Percentiles rank a stretch among this genome's conserved stretches.
Conservation (phyloP, 1,140 invertebrate genomes). For the Orius insidiosus region DNA sequence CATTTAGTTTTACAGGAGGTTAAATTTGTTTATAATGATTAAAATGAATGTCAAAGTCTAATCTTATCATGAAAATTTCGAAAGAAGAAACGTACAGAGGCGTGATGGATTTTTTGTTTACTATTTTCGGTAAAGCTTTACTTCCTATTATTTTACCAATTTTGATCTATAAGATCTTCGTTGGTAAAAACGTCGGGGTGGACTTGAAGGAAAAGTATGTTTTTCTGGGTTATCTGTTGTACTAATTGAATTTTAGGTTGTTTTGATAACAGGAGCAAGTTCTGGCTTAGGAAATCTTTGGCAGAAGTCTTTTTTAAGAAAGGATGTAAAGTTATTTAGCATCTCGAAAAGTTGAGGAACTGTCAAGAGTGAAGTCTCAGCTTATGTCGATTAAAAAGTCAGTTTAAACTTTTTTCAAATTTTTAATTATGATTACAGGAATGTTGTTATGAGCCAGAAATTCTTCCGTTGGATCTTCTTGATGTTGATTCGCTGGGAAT, state of each 20-base stretch:
- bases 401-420: neutral
- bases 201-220: no score
- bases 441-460: constrained; percentile 18
- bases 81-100: no score
- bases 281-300: constrained; percentile 80
- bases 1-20: no score
- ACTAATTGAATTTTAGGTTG: constrained; percentile 48
- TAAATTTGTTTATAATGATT: no score
- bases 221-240: constrained; percentile 10
- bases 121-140: no score
- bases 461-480: constrained; percentile 56
- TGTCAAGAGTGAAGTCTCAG: constrained; percentile 58
- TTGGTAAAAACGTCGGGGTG: no score
- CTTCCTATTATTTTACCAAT: no score
- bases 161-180: no score
- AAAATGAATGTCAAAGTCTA: no score
- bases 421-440: constrained; percentile 1
- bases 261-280: constrained; percentile 89
- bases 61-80: no score
- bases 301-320: constrained; percentile 63
- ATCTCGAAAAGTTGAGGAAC: constrained; percentile 53
- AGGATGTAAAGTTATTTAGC: constrained; percentile 79
- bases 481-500: constrained; percentile 44
- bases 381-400: constrained; percentile 26
- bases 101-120: no score